These are phyloP conservation scores for Trematomus bernacchii DNA, from an alignment of 2,797 vertebrate species.

Conservation along the genomic window DNA sequence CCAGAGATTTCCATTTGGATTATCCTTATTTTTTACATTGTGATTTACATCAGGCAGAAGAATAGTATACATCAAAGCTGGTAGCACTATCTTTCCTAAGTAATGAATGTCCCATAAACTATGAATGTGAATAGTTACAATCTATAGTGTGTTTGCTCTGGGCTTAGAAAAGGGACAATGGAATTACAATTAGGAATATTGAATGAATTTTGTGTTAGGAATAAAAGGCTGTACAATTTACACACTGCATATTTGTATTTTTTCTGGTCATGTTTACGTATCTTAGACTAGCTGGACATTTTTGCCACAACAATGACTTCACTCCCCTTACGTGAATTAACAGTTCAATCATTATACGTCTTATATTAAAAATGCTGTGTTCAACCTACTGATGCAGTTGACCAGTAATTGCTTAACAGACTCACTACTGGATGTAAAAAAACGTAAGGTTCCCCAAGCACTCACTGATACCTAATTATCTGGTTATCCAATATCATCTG, in stretches of 20 bases:
- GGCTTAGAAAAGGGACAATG: not conserved
- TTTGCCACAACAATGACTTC: not conserved
- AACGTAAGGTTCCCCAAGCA: not conserved
- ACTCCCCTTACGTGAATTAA: not conserved
- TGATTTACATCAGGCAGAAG: not conserved
- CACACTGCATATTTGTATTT: not conserved
- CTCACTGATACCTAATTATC: no score
- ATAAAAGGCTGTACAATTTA: no score
- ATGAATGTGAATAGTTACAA: not conserved
- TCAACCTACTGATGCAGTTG: not conserved
- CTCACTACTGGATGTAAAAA: not conserved
- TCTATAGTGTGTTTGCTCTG: not conserved
- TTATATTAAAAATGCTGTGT: not conserved
- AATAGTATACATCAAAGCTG: not conserved
- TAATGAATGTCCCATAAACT: not conserved
- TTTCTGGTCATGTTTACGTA: not conserved
- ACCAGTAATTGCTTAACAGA: not conserved
- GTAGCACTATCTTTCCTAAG: not conserved
- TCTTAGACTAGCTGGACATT: not conserved
- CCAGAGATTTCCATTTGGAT: not conserved
- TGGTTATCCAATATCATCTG: not conserved
- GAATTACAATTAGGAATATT: not conserved
- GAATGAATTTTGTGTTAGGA: not conserved
- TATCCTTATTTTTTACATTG: not conserved
- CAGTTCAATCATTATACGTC: not conserved